Conservation (phyloP, 2,113 vertebrate genomes). For the Hippocampus guttulatus region DNA sequence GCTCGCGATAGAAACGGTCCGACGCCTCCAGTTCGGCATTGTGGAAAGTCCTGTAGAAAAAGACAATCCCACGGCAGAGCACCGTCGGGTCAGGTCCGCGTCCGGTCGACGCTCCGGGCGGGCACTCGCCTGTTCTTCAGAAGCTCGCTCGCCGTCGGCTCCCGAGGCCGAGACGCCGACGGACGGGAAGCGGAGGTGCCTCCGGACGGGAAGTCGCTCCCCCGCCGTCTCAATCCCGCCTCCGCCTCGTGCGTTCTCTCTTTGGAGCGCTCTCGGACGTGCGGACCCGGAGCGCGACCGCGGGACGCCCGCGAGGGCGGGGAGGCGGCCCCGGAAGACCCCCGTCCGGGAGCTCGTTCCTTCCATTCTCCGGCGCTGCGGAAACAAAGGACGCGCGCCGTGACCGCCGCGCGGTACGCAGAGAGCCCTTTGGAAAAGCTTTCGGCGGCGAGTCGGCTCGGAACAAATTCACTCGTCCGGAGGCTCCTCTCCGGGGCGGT, state of each 20-base stretch:
- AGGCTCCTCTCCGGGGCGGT: too few relatives aligned
- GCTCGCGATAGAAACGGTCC: constrained; percentile 81
- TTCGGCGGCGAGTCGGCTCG: too few relatives aligned
- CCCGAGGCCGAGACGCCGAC: constrained; percentile 77
- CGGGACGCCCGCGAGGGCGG: constrained; percentile 39
- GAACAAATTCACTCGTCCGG: too few relatives aligned
- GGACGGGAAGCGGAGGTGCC: constrained; percentile 70
- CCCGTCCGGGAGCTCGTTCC: background rate
- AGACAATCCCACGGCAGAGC: background rate
- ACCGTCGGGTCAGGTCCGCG: background rate
- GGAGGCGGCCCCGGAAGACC: constrained; percentile 8
- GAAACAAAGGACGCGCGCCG: background rate
- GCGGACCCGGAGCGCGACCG: constrained; percentile 92
- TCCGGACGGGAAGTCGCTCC: constrained; percentile 50
- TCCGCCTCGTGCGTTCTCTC: constrained; percentile 73
- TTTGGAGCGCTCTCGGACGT: constrained; percentile 71
- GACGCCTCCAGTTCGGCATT: constrained; percentile 91
- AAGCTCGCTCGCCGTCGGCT: constrained; percentile 91
- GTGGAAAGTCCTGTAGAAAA: constrained; percentile 84
- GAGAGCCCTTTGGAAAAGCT: background rate
- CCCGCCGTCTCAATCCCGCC: constrained; percentile 76
- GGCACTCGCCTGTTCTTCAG: constrained; percentile 90
- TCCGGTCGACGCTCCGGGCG: background rate
- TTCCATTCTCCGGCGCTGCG: constrained; percentile 1
- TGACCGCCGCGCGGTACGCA: background rate